These are phyloP conservation scores for Cuculus canorus DNA, from an alignment of 2,797 vertebrate species.

Conservation along the genomic window DNA sequence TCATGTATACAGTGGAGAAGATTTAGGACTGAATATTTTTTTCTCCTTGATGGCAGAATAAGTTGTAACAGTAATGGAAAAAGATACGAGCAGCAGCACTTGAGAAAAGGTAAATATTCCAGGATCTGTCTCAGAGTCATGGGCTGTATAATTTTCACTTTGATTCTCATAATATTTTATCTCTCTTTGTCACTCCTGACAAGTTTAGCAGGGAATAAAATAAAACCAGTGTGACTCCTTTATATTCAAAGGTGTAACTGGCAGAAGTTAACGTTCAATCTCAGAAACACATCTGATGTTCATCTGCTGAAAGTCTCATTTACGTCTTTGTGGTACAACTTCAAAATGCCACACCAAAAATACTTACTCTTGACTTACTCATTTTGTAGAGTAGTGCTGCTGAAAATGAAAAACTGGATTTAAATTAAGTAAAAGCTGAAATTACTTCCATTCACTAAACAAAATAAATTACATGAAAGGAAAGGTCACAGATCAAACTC, in stretches of 20 bases:
- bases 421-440: neutral
- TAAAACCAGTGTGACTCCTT: neutral
- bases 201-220: neutral
- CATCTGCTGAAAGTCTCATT: neutral
- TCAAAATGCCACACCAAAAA: conserved; percentile 12
- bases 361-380: neutral
- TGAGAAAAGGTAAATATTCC: neutral
- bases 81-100: neutral
- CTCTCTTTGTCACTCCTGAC: neutral
- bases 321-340: neutral
- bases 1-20: neutral
- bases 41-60: neutral
- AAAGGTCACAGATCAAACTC: neutral
- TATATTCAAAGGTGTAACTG: neutral
- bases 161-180: neutral
- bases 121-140: neutral
- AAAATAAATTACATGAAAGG: neutral
- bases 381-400: neutral
- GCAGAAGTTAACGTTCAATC: neutral
- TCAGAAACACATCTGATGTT: neutral
- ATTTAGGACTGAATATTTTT: neutral
- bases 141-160: neutral
- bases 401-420: neutral
- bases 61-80: neutral
- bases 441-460: neutral